A percentile compares a stretch with the other conserved stretches of the same genome.
Conservation (phyloP, 2,797 vertebrate species). For the Diglossa cyanea region DNA sequence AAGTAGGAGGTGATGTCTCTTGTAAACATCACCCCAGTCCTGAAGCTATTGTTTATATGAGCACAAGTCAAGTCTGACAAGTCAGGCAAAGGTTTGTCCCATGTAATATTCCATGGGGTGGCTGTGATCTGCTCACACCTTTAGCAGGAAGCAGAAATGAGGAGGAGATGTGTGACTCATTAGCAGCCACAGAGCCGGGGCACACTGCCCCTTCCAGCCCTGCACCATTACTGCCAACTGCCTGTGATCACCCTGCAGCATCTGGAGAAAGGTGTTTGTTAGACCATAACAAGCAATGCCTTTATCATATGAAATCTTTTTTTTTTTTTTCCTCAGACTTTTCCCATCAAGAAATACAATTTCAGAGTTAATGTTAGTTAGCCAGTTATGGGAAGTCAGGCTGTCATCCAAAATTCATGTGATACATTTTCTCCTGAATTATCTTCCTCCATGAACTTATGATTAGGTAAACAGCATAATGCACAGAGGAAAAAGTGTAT, state of each 20-base stretch:
- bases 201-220: not conserved
- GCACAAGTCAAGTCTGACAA: not conserved
- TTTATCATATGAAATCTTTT: not conserved
- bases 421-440: conserved; percentile 51
- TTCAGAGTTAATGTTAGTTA: conserved; percentile 47
- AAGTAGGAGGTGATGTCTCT: not conserved
- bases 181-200: not conserved
- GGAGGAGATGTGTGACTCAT: not conserved
- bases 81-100: not conserved
- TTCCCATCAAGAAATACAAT: conserved; percentile 61
- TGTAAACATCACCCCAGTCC: not conserved
- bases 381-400: conserved; percentile 32
- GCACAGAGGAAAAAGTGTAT: conserved; percentile 46
- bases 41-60: not conserved
- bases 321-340: not conserved
- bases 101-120: not conserved
- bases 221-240: conserved; percentile 2
- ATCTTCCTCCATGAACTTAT: conserved; percentile 32
- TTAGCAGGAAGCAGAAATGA: conserved; percentile 33
- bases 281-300: conserved; percentile 8
- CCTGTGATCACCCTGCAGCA: conserved; percentile 30
- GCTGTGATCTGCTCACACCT: conserved; percentile 45
- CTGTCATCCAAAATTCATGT: conserved; percentile 62
- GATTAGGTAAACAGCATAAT: conserved; percentile 67
- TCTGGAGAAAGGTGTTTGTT: conserved; percentile 47